Conservation (phyloP, 2,113 vertebrate genomes). For the Crocuta crocuta region DNA sequence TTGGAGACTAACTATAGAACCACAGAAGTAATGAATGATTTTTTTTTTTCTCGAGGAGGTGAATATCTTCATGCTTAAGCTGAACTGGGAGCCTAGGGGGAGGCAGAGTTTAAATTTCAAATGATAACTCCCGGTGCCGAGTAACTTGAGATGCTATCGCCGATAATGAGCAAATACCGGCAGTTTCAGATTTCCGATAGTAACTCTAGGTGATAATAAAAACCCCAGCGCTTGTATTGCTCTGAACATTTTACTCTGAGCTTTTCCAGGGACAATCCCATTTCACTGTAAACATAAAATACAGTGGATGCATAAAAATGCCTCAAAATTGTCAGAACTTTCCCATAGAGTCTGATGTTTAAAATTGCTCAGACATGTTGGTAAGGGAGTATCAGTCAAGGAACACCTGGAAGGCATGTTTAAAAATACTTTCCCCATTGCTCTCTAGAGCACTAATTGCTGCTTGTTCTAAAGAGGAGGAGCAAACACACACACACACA, state of each 20-base stretch:
- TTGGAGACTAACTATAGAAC: not conserved
- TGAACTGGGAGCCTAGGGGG: not conserved
- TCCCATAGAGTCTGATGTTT: not conserved
- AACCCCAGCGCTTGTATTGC: not conserved
- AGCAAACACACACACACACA: not conserved
- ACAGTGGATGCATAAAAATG: not conserved
- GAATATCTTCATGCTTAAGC: not conserved
- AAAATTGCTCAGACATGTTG: constrained; percentile 72
- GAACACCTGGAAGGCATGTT: constrained; percentile 72
- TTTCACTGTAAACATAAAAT: not conserved
- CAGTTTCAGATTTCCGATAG: not conserved
- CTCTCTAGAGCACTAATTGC: constrained; percentile 62
- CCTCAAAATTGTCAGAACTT: not conserved
- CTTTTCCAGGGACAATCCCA: not conserved
- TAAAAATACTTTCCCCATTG: constrained; percentile 57
- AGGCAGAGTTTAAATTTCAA: not conserved
- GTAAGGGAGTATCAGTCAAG: constrained; percentile 39
- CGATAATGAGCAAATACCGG: not conserved
- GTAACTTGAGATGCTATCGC: not conserved
- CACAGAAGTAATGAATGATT: not conserved
- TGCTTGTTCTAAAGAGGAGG: not conserved
- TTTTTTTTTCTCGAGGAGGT: not conserved
- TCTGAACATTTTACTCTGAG: not conserved
- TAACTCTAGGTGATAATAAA: not conserved
- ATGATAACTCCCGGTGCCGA: not conserved